Evolutionary conservation across 2,113 vertebrate species (phyloP).

Genomic region (Cololabis saira): DNA sequence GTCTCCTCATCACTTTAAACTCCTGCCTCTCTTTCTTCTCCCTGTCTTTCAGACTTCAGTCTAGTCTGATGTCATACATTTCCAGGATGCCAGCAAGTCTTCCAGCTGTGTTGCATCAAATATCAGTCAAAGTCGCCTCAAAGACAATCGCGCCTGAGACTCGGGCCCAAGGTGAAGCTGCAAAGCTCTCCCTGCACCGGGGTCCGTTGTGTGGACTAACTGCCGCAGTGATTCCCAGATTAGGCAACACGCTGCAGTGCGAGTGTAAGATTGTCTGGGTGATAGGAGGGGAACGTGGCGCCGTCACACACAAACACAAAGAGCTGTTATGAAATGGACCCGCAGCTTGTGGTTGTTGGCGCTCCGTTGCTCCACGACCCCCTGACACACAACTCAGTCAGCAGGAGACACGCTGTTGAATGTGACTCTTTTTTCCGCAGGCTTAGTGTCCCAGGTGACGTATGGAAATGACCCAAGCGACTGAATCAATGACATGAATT

Average conservation of each 20-base stretch:
- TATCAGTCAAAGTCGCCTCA: conserved; percentile 24
- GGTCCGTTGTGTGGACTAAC: conserved; percentile 10
- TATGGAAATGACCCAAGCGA: neutral
- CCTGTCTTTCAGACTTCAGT: conserved; percentile 16
- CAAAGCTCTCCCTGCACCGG: neutral
- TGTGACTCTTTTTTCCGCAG: conserved; percentile 18
- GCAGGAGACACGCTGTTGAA: conserved; percentile 16
- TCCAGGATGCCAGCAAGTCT: conserved; percentile 28
- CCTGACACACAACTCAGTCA: conserved; percentile 22
- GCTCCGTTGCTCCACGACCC: conserved; percentile 15
- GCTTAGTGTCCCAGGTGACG: neutral
- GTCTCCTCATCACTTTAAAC: conserved; percentile 40
- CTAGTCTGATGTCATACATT: conserved; percentile 52
- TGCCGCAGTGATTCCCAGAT: conserved; percentile 50
- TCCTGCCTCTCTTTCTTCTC: conserved; percentile 17
- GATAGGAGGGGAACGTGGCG: conserved; percentile 62
- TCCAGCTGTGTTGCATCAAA: conserved; percentile 53
- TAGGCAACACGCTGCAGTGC: conserved; percentile 35
- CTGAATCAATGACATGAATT: too few species aligned
- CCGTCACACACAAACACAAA: conserved; percentile 59
- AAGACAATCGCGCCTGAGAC: conserved; percentile 7
- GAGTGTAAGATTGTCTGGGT: conserved; percentile 58
- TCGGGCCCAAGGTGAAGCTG: neutral
- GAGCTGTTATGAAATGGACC: conserved; percentile 63
- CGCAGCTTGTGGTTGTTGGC: conserved; percentile 28